Base-by-base conservation (phyloP, 2,797 vertebrate species). In the Spea hammondii region DNA sequence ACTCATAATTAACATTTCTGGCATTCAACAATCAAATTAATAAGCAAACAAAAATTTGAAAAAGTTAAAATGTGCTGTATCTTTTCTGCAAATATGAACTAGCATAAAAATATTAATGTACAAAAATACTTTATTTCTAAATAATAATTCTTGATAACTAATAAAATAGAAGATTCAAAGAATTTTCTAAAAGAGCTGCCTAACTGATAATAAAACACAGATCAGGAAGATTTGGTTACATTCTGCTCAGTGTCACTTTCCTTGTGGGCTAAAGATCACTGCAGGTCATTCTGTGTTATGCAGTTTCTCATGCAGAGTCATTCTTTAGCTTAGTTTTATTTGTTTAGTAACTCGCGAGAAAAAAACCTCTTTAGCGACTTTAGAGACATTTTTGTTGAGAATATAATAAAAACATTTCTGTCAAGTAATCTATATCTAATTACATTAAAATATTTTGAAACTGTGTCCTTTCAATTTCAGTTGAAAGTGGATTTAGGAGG, bases 141-240 rank as follows among this genome's bases (percentile, higher is more conserved):
- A 32, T 32, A 32, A 32, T 32, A 32, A 32, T 32, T 32, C 32
- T 32, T 32, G 32, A 32, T 32, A 32, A 2, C 17, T 17, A 17
- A 62, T 12, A 84, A 70, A 8, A 76, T 70, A 69, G 5, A 62
- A 12, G 70, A 74, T 85, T 85, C 86, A 17, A 75, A 53, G 71
- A 88, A 75, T 13, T 81, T 87, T 82, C 32, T 75, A 84, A 75
- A 84, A 8, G 17, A 59, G 4, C 77, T 82, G 53, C 45, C 13
- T 8, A 83, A 67, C 83, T 83, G 14, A 74, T 87, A 85, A 83
- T 84, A 84, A 85, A 86, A 84, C 47, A 83, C 12, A 86, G 72
- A 77, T 82, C 73, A 82, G 49, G 64, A 50, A 67, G 48, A 69
- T 87, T 80, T 83, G 9, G n/a, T 83, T 85, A 79, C 0, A 72